Evolutionary conservation across 2,888 invertebrate genomes (phyloP).

Genomic region (Alloplasta piceator): DNA sequence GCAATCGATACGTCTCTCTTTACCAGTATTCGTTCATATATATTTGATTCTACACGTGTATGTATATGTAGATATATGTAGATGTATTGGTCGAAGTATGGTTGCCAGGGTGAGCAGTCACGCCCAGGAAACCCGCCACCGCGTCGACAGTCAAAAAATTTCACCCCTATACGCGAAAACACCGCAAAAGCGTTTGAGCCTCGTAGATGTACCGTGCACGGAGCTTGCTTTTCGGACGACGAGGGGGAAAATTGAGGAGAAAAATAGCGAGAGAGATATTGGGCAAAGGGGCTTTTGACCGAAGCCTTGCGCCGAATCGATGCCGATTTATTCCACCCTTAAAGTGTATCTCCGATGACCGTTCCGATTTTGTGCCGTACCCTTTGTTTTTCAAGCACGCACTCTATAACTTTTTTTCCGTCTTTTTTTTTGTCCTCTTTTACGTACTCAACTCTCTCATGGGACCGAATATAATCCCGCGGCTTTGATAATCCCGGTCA

Average conservation of each 20-base stretch:
- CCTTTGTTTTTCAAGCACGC: constrained; percentile 54
- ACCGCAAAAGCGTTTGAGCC: constrained; percentile 57
- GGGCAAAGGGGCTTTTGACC: constrained; percentile 39
- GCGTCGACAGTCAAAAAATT: constrained; percentile 50
- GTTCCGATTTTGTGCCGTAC: constrained; percentile 41
- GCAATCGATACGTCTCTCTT: neutral
- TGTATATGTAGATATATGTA: neutral
- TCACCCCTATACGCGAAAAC: constrained; percentile 22
- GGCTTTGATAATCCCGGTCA: constrained; percentile 23
- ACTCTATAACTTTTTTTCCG: constrained; percentile 14
- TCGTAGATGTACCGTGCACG: constrained; percentile 28
- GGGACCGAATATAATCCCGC: constrained; percentile 37
- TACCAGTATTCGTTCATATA: neutral
- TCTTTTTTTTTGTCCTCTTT: constrained; percentile 3
- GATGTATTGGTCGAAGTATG: constrained; percentile 43
- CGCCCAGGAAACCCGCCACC: constrained; percentile 47
- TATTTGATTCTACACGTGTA: neutral
- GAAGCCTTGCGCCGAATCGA: constrained; percentile 40
- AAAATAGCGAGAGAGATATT: constrained; percentile 13
- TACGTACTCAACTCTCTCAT: constrained; percentile 19
- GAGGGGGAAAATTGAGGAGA: constrained; percentile 25
- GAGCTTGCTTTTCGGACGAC: constrained; percentile 1
- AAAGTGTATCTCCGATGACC: constrained; percentile 50
- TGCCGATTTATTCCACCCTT: constrained; percentile 56
- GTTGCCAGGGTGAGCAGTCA: constrained; percentile 49